phyloP scores from a whole-genome alignment of 2,888 invertebrate genomes.

The Nebria brevicollis region DNA sequence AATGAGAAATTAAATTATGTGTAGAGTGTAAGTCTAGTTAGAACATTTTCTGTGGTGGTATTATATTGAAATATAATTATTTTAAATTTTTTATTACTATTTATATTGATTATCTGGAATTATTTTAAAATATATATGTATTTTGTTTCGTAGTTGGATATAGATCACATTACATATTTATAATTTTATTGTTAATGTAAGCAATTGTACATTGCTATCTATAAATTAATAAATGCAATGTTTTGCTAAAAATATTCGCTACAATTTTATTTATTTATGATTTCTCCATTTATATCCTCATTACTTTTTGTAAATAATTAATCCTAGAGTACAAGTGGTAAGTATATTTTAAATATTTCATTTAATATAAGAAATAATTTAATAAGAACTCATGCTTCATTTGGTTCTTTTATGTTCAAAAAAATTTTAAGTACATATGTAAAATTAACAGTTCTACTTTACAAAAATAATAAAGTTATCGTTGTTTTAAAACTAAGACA shows the following conservation, averaged over 20 bases:
- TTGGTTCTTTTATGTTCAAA: too few species aligned
- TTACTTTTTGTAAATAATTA: too few species aligned
- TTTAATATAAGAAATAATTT: too few species aligned
- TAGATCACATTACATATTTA: not conserved
- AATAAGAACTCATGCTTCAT: too few species aligned
- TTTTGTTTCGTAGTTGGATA: not conserved
- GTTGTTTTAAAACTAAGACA: too few species aligned
- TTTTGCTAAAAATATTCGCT: constrained; percentile 29
- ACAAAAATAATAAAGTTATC: too few species aligned
- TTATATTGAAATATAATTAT: not conserved
- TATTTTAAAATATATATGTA: not conserved
- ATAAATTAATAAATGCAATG: constrained; percentile 40
- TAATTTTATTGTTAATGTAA: constrained; percentile 19
- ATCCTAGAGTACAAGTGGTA: too few species aligned
- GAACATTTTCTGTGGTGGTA: not conserved
- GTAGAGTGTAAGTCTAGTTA: not conserved
- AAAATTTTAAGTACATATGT: too few species aligned
- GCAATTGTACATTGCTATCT: constrained; percentile 42
- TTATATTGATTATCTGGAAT: not conserved
- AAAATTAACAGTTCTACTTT: too few species aligned
- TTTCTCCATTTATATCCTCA: too few species aligned
- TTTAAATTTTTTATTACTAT: not conserved
- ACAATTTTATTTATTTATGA: not conserved
- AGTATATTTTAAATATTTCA: too few species aligned
- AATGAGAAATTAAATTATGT: not conserved